Evolutionary conservation across 2,113 vertebrate genomes (phyloP), one percentile per base, ranked within the genome.

Genomic region (Laticauda laticaudata): DNA sequence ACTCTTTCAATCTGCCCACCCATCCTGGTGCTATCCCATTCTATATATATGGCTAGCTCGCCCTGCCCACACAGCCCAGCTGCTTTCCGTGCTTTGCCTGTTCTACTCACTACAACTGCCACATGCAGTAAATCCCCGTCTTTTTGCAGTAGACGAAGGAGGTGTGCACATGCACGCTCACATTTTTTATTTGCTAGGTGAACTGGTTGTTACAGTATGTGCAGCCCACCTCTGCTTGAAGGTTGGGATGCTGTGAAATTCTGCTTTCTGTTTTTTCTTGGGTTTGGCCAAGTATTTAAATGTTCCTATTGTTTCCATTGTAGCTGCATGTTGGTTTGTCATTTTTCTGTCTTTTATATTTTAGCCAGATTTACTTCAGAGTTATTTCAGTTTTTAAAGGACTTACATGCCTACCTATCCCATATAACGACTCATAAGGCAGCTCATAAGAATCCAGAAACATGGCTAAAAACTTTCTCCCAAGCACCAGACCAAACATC

Each of bases 111-210:
- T 11, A 53, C 2, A 53, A 8, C 48, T 51, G 48, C 48, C 48
- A 0, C 1, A 1, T 0, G 8, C 7, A 51, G 48, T 9, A 51
- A 51, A 51, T 51, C 48, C 8, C 48, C 8, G 8, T 51, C 7
- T 51, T 51, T 51, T 51, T 51, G 48, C 48, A 51, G 48, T 1
- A 51, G 8, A 51, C 48, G 8, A 51, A 51, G 48, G 48, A 7
- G 8, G 8, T 9, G 8, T 51, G 48, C 8, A 9, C 48, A 9
- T 51, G 8, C 48, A 51, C 8, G 8, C 48, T 51, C 48, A 51
- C 48, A 51, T 51, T 51, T 51, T 51, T 51, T 8, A 7, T 51
- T 51, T 1, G 1, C 1, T 51, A 51, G 48, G 48, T 0, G 48
- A 51, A 9, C 8, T 1, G 1, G 48, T 51, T 51, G 48, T 51